A percentile compares a stretch with the other conserved stretches of the same genome.
Conservation (phyloP, 2,888 invertebrate species). For the Drosophila mimica region DNA sequence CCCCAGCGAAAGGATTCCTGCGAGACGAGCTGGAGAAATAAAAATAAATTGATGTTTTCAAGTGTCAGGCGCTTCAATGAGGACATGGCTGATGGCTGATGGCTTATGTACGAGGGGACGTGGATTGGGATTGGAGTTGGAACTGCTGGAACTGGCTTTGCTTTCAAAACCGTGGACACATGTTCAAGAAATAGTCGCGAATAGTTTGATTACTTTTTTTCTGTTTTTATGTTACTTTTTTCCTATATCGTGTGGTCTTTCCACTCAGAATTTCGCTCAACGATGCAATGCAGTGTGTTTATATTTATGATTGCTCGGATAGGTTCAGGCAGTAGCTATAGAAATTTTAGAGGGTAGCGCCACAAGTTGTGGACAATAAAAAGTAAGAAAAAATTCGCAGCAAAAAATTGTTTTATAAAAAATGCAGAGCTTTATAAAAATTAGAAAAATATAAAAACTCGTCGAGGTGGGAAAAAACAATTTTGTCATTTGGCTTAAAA, state of each 20-base stretch:
- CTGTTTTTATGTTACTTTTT: not conserved
- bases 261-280: slow-evolving; percentile 65
- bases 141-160: not conserved
- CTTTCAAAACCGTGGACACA: slow-evolving; percentile 35
- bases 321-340: slow-evolving; percentile 42
- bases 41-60: slow-evolving; percentile 81
- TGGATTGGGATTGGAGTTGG: not conserved
- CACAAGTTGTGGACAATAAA: not conserved
- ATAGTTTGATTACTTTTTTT: slow-evolving; percentile 34
- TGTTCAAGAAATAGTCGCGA: slow-evolving; percentile 29
- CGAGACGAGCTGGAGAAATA: slow-evolving; percentile 58
- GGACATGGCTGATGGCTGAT: slow-evolving; percentile 37
- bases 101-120: not conserved
- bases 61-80: slow-evolving; percentile 57
- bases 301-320: slow-evolving; percentile 68
- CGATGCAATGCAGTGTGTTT: slow-evolving; percentile 73
- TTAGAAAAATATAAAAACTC: not conserved
- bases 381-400: not conserved
- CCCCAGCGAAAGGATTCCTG: slow-evolving; percentile 55
- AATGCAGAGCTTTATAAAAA: no score
- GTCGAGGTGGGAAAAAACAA: not conserved
- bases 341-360: slow-evolving; percentile 14
- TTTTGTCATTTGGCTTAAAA: not conserved
- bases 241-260: slow-evolving; percentile 25
- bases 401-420: not conserved